Evolutionary conservation across 2,888 invertebrate genomes (phyloP).

Genomic region (Steinernema scapterisci): DNA sequence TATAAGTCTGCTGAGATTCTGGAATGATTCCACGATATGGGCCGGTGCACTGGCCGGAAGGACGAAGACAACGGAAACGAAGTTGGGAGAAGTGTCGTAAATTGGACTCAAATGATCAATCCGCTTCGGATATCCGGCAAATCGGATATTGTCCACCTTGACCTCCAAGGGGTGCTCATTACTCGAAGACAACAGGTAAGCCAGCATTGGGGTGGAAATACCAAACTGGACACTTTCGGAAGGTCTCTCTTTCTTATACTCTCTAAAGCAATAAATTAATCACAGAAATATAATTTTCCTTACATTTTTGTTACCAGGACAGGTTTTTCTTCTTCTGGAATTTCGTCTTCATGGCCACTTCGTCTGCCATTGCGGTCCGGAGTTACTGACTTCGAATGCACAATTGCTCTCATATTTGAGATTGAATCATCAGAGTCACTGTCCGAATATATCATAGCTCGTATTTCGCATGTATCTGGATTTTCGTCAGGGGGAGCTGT

Average conservation of each 20-base stretch:
- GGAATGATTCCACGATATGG: constrained; percentile 55
- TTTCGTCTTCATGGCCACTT: background rate
- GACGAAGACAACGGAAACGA: constrained; percentile 52
- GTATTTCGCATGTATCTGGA: background rate
- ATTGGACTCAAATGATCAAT: constrained; percentile 35
- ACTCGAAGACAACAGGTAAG: background rate
- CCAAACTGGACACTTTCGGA: constrained; percentile 47
- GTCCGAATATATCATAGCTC: background rate
- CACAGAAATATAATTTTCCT: background rate
- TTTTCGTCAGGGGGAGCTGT: constrained; percentile 12
- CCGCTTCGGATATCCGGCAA: constrained; percentile 56
- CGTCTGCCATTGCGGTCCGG: background rate
- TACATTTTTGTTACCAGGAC: background rate
- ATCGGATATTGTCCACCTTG: constrained; percentile 57
- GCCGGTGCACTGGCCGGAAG: constrained; percentile 48
- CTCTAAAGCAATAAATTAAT: constrained; percentile 37
- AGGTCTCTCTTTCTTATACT: constrained; percentile 49
- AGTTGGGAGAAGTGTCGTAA: constrained; percentile 30
- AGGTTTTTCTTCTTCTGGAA: constrained; percentile 13
- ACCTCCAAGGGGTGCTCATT: constrained; percentile 38
- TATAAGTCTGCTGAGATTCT: constrained; percentile 52
- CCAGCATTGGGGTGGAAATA: background rate
- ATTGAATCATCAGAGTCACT: background rate
- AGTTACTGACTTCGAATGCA: background rate
- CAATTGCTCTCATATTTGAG: background rate